Percentiles rank a stretch among this genome's conserved stretches.
Evolutionary conservation across 2,113 vertebrate species (phyloP).

Genomic region (Heteronetta atricapilla): DNA sequence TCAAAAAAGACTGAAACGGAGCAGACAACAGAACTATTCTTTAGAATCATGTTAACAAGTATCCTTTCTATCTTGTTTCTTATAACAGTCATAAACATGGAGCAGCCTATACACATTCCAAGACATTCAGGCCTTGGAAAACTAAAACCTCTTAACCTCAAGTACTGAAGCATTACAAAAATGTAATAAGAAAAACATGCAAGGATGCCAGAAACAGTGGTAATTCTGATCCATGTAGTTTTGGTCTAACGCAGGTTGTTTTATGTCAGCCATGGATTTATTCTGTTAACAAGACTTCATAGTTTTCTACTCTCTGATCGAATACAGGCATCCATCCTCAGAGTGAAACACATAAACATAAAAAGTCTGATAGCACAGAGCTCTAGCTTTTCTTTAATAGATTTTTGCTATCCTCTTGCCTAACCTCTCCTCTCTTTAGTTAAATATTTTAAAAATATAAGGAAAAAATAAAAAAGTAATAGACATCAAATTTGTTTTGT

Average conservation of each 20-base stretch:
- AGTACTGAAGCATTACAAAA: neutral
- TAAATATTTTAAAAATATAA: neutral
- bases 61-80: neutral
- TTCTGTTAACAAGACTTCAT: neutral
- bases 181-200: accelerated
- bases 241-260: neutral
- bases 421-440: neutral
- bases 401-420: neutral
- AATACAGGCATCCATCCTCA: neutral
- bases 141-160: neutral
- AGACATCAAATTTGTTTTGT: neutral
- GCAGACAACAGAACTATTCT: neutral
- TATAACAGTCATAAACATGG: neutral
- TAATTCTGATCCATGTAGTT: neutral
- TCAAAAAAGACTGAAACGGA: neutral
- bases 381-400: neutral
- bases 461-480: neutral
- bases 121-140: neutral
- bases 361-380: neutral
- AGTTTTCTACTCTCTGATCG: neutral
- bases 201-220: neutral
- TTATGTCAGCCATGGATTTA: neutral
- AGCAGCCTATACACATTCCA: neutral
- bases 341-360: neutral
- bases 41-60: neutral